These are phyloP conservation scores for Lysandra bellargus DNA, from an alignment of 2,888 invertebrate genomes.

Conservation along the genomic window DNA sequence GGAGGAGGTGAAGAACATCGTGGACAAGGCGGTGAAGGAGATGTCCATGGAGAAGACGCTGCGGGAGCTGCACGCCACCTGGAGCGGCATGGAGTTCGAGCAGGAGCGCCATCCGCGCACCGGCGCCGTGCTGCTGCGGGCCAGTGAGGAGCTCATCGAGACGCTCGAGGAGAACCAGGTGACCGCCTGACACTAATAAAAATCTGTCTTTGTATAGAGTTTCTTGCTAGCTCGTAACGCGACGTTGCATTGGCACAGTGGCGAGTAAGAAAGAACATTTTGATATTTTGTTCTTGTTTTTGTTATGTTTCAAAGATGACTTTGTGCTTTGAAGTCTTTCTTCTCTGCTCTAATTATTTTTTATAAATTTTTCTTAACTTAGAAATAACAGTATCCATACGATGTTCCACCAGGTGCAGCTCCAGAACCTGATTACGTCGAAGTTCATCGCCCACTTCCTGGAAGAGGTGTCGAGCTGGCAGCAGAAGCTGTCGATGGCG, in stretches of 20 bases:
- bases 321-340: not conserved
- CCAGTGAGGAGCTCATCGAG: conserved; percentile 97
- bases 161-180: conserved; percentile 98
- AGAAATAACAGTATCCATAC: not conserved
- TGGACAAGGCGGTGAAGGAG: conserved; percentile 98
- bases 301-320: not conserved
- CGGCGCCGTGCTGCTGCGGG: conserved; percentile 90
- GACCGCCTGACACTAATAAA: too few species aligned
- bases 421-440: conserved; percentile 97
- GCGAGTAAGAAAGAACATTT: too few species aligned
- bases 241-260: too few species aligned
- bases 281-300: conserved; percentile 27
- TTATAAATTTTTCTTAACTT: too few species aligned
- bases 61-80: conserved; percentile 93
- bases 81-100: conserved; percentile 96
- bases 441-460: conserved; percentile 98
- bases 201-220: too few species aligned
- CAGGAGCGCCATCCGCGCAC: conserved; percentile 94
- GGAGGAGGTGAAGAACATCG: conserved; percentile 98
- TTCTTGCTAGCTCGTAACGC: too few species aligned
- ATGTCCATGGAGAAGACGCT: conserved; percentile 99
- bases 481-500: conserved; percentile 93
- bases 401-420: conserved; percentile 84
- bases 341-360: too few species aligned
- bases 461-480: conserved; percentile 97